A percentile compares a stretch with the other conserved stretches of the same genome.
These are phyloP conservation scores for Drosophila helvetica DNA, from an alignment of 2,888 invertebrate genomes.

Conservation along the genomic window DNA sequence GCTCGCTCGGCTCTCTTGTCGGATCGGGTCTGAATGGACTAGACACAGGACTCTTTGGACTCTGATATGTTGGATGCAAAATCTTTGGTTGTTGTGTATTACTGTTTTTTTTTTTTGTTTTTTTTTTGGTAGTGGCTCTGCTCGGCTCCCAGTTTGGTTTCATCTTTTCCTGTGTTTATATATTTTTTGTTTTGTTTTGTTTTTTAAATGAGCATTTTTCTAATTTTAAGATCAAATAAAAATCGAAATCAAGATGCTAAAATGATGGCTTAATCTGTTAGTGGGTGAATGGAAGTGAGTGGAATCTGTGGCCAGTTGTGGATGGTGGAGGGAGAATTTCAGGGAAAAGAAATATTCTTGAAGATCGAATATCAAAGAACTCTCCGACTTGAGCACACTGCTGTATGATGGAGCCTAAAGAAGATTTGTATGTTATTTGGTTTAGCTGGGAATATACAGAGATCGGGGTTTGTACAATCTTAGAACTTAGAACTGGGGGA, in stretches of 20 bases:
- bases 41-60: constrained; percentile 38
- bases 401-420: background rate
- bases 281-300: constrained; percentile 8
- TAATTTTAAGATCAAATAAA: constrained; percentile 47
- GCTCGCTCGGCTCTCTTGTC: constrained; percentile 13
- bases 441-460: constrained; percentile 10
- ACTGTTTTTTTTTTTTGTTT: constrained; percentile 31
- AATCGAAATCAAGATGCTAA: constrained; percentile 32
- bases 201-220: constrained; percentile 65
- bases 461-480: constrained; percentile 28
- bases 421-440: background rate
- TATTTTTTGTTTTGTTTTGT: background rate
- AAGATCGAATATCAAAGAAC: background rate
- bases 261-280: constrained; percentile 19
- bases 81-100: constrained; percentile 84
- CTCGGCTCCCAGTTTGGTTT: constrained; percentile 53
- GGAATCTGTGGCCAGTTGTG: constrained; percentile 39
- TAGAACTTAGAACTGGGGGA: constrained; percentile 7
- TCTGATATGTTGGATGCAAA: constrained; percentile 29
- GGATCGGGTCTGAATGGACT: constrained; percentile 53
- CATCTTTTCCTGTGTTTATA: constrained; percentile 14
- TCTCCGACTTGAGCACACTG: background rate
- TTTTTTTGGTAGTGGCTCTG: constrained; percentile 67
- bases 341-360: background rate
- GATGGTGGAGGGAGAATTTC: background rate